A percentile compares a stretch with the other conserved stretches of the same genome.
phyloP scores from a whole-genome alignment of 2,113 vertebrate genomes.

The Hemibagrus wyckioides region DNA sequence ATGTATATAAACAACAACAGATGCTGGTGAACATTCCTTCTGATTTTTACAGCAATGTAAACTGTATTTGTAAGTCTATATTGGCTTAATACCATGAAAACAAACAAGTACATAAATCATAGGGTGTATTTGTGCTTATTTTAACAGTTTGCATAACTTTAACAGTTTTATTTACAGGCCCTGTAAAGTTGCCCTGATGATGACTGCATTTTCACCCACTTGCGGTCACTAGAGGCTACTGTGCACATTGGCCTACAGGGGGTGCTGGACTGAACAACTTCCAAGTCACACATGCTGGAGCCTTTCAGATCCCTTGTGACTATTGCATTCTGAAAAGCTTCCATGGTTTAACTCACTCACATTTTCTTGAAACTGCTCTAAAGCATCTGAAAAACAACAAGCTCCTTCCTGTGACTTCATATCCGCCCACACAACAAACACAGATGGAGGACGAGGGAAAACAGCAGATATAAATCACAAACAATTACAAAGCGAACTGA shows the following conservation, averaged over 20 bases:
- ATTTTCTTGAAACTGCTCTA: background rate
- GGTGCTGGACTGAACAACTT: background rate
- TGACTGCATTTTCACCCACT: background rate
- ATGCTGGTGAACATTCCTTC: background rate
- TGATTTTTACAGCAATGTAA: background rate
- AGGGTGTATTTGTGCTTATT: background rate
- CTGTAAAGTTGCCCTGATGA: background rate
- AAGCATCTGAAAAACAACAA: constrained; percentile 4
- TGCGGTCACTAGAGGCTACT: background rate
- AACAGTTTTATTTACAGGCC: background rate
- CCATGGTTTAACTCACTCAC: background rate
- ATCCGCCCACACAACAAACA: constrained; percentile 25
- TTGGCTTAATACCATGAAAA: background rate
- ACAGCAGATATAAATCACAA: constrained; percentile 1
- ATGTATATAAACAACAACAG: background rate
- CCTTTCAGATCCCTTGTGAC: background rate
- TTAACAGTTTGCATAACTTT: background rate
- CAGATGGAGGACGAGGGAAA: constrained; percentile 4
- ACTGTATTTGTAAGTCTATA: background rate
- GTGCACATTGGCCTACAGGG: constrained; percentile 5
- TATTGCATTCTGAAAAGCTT: background rate
- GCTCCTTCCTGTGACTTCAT: background rate
- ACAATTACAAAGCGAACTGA: constrained; percentile 33
- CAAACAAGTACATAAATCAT: background rate
- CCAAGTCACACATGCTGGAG: background rate